Conservation (phyloP, 2,113 vertebrate species). For the Anoura caudifer region DNA sequence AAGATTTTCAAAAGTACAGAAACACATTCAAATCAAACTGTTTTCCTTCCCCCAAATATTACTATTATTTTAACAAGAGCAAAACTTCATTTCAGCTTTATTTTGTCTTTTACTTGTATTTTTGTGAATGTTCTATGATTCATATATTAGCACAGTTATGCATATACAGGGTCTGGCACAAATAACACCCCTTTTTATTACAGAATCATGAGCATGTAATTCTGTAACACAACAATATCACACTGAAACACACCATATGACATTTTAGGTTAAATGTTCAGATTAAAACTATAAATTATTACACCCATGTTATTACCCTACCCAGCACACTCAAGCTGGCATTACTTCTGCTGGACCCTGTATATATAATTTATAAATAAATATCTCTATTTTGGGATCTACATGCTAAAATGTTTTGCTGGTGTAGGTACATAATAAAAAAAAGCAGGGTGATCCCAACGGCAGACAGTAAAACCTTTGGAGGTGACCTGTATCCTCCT, state of each 20-base stretch:
- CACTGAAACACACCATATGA: no score
- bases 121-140: neutral
- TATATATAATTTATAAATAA: neutral
- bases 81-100: neutral
- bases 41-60: neutral
- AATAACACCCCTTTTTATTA: no score
- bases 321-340: no score
- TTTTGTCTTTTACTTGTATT: neutral
- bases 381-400: neutral
- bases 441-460: neutral
- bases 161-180: no score
- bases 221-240: no score
- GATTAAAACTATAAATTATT: no score
- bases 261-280: no score
- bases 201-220: no score
- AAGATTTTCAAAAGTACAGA: neutral
- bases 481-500: no score
- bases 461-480: neutral
- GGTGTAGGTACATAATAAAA: neutral
- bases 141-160: neutral
- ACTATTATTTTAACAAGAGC: neutral
- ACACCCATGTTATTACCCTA: no score
- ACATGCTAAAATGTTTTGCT: neutral
- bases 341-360: no score
- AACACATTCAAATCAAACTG: neutral